These are phyloP conservation scores for Mesorhabditis sp. DNA, from an alignment of 2,888 invertebrate genomes.

Conservation along the genomic window DNA sequence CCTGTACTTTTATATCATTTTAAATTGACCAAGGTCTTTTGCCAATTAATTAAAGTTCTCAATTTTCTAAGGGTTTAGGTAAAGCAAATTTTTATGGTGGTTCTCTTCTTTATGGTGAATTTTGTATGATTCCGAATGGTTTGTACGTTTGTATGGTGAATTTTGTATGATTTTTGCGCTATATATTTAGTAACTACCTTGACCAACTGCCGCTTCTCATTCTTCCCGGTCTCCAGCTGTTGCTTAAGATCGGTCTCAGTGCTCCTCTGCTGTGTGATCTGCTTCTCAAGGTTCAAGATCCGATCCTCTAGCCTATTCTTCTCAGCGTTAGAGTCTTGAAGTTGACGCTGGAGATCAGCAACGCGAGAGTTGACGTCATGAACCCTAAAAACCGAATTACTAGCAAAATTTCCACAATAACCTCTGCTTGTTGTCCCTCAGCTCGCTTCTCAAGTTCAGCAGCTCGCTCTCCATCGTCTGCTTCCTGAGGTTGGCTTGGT, in stretches of 20 bases:
- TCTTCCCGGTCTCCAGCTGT: constrained; percentile 51
- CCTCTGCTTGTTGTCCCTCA: constrained; percentile 55
- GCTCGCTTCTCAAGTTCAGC: constrained; percentile 44
- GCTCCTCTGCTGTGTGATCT: constrained; percentile 41
- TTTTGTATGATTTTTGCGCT: not conserved
- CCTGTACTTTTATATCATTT: too few relatives aligned
- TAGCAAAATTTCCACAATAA: not conserved
- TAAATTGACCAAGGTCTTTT: too few relatives aligned
- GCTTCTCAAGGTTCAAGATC: constrained; percentile 50
- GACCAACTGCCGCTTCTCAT: constrained; percentile 43
- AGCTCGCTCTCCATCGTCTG: constrained; percentile 51
- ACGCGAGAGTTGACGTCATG: constrained; percentile 51
- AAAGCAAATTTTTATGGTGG: too few relatives aligned
- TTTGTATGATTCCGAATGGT: too few relatives aligned
- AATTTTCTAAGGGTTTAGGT: too few relatives aligned
- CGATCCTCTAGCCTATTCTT: constrained; percentile 54
- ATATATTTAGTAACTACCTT: constrained; percentile 18
- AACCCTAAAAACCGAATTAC: not conserved
- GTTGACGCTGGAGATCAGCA: constrained; percentile 52
- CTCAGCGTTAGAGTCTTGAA: constrained; percentile 51
- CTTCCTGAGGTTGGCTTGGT: constrained; percentile 37
- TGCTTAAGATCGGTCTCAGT: constrained; percentile 49
- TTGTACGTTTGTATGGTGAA: too few relatives aligned
- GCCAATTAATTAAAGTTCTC: too few relatives aligned
- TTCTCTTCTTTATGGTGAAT: too few relatives aligned